Evolutionary conservation across 2,888 invertebrate species (phyloP).

Genomic region (Caenorhabditis japonica): DNA sequence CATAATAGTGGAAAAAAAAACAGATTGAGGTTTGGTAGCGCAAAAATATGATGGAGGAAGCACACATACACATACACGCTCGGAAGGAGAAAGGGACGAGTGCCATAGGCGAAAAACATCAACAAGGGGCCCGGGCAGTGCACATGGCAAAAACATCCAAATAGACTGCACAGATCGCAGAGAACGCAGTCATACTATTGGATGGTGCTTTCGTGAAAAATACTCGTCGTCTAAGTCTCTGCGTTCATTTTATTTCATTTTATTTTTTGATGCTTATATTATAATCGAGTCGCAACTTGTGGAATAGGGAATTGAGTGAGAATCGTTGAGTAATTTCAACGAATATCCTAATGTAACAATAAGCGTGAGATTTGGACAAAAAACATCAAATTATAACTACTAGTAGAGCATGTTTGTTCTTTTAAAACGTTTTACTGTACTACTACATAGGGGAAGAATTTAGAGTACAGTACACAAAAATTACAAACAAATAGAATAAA

Average conservation of each 20-base stretch:
- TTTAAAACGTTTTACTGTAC: too few relatives aligned
- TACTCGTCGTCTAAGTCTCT: constrained; percentile 45
- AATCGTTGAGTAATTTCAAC: too few relatives aligned
- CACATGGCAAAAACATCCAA: constrained; percentile 52
- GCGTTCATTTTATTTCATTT: constrained; percentile 31
- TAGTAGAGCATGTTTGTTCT: too few relatives aligned
- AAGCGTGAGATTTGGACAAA: too few relatives aligned
- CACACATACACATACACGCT: constrained; percentile 24
- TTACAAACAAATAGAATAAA: too few relatives aligned
- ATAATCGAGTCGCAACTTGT: constrained; percentile 34
- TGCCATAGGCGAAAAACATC: constrained; percentile 59
- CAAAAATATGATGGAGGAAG: constrained; percentile 40
- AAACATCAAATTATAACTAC: too few relatives aligned
- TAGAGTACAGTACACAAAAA: not conserved
- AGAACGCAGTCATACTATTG: constrained; percentile 47
- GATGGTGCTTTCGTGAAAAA: constrained; percentile 49
- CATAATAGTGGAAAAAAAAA: constrained; percentile 26
- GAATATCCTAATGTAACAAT: too few relatives aligned
- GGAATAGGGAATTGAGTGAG: constrained; percentile 12
- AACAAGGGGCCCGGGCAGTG: constrained; percentile 51
- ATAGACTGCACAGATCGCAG: constrained; percentile 42
- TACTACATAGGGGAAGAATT: not conserved
- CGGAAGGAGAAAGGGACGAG: constrained; percentile 36
- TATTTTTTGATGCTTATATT: constrained; percentile 21
- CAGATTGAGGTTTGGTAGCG: constrained; percentile 34